Conservation (phyloP, 2,797 vertebrate species). For the Luscinia luscinia region DNA sequence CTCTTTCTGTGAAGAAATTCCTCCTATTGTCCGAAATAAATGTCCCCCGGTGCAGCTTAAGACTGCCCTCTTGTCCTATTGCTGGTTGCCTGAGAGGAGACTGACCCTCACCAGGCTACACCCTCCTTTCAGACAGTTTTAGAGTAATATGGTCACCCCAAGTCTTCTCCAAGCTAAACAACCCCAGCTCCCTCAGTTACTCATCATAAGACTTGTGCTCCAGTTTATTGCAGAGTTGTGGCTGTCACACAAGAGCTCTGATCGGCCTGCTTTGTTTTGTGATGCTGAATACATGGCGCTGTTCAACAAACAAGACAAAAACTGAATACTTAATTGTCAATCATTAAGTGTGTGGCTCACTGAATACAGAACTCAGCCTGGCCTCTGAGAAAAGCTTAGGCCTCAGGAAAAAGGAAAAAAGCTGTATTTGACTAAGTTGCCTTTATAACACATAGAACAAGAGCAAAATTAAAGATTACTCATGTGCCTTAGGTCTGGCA, state of each 20-base stretch:
- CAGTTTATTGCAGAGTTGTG: neutral
- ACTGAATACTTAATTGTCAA: neutral
- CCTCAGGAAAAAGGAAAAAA: neutral
- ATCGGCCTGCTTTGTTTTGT: rapidly evolving
- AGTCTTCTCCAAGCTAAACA: neutral
- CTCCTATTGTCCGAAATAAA: neutral
- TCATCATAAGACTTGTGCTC: neutral
- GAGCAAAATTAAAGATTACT: neutral
- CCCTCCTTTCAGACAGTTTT: neutral
- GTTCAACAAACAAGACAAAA: neutral
- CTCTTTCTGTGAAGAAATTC: neutral
- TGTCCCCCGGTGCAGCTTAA: neutral
- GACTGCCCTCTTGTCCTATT: too few relatives aligned
- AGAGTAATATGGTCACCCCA: too few relatives aligned
- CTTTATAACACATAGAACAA: rapidly evolving
- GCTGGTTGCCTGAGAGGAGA: neutral
- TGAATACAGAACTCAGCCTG: rapidly evolving
- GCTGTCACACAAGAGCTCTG: rapidly evolving
- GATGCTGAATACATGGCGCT: rapidly evolving
- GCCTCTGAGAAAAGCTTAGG: rapidly evolving
- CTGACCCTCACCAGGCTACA: too few relatives aligned
- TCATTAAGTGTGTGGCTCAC: neutral
- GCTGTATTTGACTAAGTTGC: rapidly evolving
- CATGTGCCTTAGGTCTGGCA: rapidly evolving
- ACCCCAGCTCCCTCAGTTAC: neutral